Evolutionary conservation across 2,113 vertebrate species (phyloP).

Genomic region (Tetraodon nigroviridis): DNA sequence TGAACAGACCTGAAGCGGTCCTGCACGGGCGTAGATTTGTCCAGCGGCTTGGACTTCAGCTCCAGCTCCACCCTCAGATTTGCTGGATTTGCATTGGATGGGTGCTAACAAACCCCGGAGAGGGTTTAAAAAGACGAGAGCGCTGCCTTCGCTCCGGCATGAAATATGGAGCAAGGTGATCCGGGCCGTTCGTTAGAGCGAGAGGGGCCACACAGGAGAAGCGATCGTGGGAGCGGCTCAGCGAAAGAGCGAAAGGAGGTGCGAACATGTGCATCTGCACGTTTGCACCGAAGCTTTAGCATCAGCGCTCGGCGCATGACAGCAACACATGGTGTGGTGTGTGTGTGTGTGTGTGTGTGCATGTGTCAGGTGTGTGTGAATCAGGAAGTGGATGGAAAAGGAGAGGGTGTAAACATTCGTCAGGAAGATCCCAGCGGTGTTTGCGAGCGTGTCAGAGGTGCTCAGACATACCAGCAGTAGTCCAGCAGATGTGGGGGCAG

Average conservation of each 20-base stretch:
- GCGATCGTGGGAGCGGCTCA: not conserved
- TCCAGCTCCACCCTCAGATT: constrained; percentile 44
- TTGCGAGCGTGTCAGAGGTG: constrained; percentile 6
- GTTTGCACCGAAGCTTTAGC: constrained; percentile 26
- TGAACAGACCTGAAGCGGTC: constrained; percentile 19
- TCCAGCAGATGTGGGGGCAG: constrained; percentile 95
- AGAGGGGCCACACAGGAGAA: constrained; percentile 43
- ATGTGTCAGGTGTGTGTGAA: constrained; percentile 1
- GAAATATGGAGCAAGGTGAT: constrained; percentile 63
- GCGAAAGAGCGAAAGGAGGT: constrained; percentile 20
- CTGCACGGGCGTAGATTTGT: constrained; percentile 25
- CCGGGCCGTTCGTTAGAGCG: constrained; percentile 44
- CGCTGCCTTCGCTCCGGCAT: constrained; percentile 32
- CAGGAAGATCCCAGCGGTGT: constrained; percentile 6
- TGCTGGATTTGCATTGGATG: constrained; percentile 43
- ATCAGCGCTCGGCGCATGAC: constrained; percentile 4
- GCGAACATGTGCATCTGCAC: constrained; percentile 37
- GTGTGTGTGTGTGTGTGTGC: not conserved
- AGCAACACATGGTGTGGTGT: not conserved
- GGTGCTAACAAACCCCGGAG: constrained; percentile 60
- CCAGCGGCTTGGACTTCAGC: constrained; percentile 22
- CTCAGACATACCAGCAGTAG: constrained; percentile 92
- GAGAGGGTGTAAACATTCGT: constrained; percentile 9
- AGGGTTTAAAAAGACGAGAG: constrained; percentile 44
- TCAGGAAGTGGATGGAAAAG: not conserved